phyloP scores from a whole-genome alignment of 2,113 vertebrate species.

The Atlantisia rogersi region DNA sequence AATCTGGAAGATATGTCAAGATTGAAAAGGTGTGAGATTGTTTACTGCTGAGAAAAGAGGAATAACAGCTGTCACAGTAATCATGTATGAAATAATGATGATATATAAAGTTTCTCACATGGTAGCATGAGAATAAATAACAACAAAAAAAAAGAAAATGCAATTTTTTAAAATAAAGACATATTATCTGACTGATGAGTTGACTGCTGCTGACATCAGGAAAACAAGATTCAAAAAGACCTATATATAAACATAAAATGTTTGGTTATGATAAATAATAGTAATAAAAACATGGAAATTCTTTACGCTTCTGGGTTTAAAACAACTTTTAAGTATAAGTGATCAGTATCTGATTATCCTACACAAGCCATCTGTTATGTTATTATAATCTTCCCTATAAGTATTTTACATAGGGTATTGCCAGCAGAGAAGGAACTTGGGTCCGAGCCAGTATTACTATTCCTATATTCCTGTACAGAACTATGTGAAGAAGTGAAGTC shows the following conservation, averaged over 20 bases:
- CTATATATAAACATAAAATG: neutral
- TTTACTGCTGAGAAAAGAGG: slow-evolving; percentile 6
- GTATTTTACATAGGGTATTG: slow-evolving; percentile 19
- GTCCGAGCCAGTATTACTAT: neutral
- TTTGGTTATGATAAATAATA: slow-evolving; percentile 11
- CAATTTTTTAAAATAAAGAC: neutral
- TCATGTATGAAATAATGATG: neutral
- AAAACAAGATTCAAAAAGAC: neutral
- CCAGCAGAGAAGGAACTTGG: slow-evolving; percentile 41
- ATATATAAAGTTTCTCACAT: neutral
- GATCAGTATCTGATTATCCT: slow-evolving; percentile 47
- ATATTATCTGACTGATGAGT: neutral
- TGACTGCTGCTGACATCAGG: neutral
- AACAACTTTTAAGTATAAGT: slow-evolving; percentile 37
- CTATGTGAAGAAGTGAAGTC: slow-evolving; percentile 1
- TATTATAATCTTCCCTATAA: slow-evolving; percentile 40
- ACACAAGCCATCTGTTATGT: slow-evolving; percentile 60
- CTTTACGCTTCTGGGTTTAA: slow-evolving; percentile 30
- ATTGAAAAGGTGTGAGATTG: slow-evolving; percentile 12
- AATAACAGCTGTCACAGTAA: slow-evolving; percentile 3
- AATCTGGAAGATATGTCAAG: neutral
- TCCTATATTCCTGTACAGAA: neutral
- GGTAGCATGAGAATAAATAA: neutral
- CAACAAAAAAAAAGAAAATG: neutral
- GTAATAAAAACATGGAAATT: neutral